These are phyloP conservation scores for Phacellophora camtschatica DNA, from an alignment of 30 jellyfish, hydroid and myxozoan genomes.

Conservation along the genomic window DNA sequence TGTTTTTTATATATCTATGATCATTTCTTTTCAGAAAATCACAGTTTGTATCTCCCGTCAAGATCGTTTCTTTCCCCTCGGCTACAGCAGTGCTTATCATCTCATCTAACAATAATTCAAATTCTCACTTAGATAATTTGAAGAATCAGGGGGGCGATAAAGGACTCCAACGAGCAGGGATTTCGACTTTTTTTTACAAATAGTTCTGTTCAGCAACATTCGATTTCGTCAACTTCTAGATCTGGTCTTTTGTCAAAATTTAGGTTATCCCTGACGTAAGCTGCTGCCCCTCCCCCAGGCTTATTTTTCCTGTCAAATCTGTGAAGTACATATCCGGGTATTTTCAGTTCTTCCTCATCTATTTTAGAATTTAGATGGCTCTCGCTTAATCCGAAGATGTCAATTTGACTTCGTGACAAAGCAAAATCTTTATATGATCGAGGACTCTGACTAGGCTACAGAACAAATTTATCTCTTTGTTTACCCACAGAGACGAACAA, in stretches of 20 bases:
- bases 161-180: conserved; percentile 30
- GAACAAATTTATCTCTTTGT: conserved; percentile 21
- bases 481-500: conserved; percentile 31
- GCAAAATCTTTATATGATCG: conserved; percentile 62
- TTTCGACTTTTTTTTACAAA: no score
- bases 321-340: conserved; percentile 61
- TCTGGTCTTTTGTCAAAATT: conserved; percentile 47
- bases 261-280: conserved; percentile 48
- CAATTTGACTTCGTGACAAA: conserved; percentile 52
- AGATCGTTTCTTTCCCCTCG: conserved; percentile 18
- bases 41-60: conserved; percentile 19
- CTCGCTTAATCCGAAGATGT: conserved; percentile 57
- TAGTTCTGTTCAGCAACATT: no score
- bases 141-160: conserved; percentile 58
- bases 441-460: conserved; percentile 57
- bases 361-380: conserved; percentile 48
- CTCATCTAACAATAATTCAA: no score
- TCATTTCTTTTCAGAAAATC: conserved; percentile 18
- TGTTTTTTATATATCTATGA: conserved; percentile 1
- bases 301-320: conserved; percentile 52
- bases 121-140: conserved; percentile 20
- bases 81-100: no score
- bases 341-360: conserved; percentile 29
- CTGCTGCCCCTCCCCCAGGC: conserved; percentile 75
- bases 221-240: conserved; percentile 64